Base-by-base conservation (phyloP, 2,888 invertebrate species). In the Buathra laborator region DNA sequence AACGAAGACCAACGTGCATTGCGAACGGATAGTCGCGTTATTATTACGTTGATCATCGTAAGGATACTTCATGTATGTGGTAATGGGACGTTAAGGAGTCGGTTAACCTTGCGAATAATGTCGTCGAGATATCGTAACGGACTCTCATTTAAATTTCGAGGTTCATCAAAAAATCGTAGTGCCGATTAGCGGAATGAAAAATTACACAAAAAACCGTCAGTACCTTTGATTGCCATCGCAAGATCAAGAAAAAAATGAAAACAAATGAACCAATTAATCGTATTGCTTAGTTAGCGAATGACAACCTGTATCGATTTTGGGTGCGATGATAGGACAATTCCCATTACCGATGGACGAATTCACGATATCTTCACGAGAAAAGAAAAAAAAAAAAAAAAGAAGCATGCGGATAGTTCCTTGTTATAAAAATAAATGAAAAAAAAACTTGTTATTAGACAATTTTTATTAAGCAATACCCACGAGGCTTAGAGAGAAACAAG, bases 351-450 rank as follows among this genome's bases (percentile, higher is more conserved):
- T 76, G 82, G 51, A 85, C 71, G 71, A 82, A 82, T 68, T 76
- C 68, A 78, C 68, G 74, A 85, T 83, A 83, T 81, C 74, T 66
- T 56, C 81, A 79, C 74, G 77, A 80, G 56, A 56, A 75, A 75
- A 79, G 72, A 78, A 62, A 77, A 79, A 68, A 67, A 74, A 67
- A 67, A 59, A 82, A 59, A 59, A 53, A 51, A 53, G 72, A 91
- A 90, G 89, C 90, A 90, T 90, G 91, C 90, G 90, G 89, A 92
- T 93, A 93, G 92, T 93, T 93, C 92, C 91, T 91, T 92, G 92
- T 93, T 92, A 91, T 90, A 90, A 88, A 86, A 79, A 86, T 83
- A 68, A 80, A 85, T 67, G 67, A 80, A 77, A 71, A 77, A 76
- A 68, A 84, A 82, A 91, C 88, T 92, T 90, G 92, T 91, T 92